Conservation (phyloP, 1,140 invertebrate genomes). For the Pseudomyrmex concolor region DNA sequence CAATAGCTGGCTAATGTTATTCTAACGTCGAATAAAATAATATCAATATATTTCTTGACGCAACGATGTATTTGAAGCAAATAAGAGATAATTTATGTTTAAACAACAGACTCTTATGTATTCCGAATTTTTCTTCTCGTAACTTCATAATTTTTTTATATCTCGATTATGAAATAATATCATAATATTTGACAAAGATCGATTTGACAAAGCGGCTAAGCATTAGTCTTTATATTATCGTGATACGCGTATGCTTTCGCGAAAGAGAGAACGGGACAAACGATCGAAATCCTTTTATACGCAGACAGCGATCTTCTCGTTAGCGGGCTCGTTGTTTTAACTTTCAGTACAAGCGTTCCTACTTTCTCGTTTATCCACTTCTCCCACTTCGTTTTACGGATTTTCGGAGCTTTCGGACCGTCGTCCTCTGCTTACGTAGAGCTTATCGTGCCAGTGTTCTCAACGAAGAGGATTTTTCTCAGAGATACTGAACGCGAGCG, state of each 20-base stretch:
- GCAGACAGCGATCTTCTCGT: slow-evolving; percentile 19
- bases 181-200: no score
- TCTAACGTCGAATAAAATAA: background rate
- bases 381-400: slow-evolving; percentile 37
- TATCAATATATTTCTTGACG: no score
- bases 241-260: background rate
- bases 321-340: slow-evolving; percentile 38
- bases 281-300: slow-evolving; percentile 30
- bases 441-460: slow-evolving; percentile 62
- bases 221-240: background rate
- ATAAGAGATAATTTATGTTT: no score
- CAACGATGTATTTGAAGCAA: no score
- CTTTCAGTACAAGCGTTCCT: slow-evolving; percentile 22
- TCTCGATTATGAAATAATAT: background rate
- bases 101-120: no score
- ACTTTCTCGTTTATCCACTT: slow-evolving; percentile 33
- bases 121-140: no score
- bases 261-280: background rate
- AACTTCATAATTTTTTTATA: no score
- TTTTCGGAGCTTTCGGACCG: slow-evolving; percentile 61
- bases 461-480: slow-evolving; percentile 56
- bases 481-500: background rate
- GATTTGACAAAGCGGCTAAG: no score
- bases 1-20: background rate
- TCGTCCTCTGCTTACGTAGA: slow-evolving; percentile 60